A percentile compares a stretch with the other conserved stretches of the same genome.
Conservation (phyloP, 2,797 vertebrate species). For the Scleropages formosus region DNA sequence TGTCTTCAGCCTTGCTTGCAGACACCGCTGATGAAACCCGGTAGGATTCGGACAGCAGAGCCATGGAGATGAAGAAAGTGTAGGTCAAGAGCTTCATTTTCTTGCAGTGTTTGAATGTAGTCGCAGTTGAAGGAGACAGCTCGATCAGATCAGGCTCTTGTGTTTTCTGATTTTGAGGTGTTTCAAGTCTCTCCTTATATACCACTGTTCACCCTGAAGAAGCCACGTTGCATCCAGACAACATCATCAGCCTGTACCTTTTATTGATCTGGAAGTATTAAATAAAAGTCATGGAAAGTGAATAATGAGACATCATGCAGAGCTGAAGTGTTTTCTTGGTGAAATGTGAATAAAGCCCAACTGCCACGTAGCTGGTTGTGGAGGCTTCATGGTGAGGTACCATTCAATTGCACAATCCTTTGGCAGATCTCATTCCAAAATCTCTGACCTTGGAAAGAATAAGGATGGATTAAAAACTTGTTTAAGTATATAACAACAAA, state of each 20-base stretch:
- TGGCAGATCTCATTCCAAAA: conserved; percentile 50
- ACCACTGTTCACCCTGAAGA: conserved; percentile 2
- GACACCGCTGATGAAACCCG: conserved; percentile 45
- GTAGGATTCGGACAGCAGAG: conserved; percentile 57
- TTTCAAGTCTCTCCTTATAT: conserved; percentile 54
- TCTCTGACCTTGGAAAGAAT: conserved; percentile 62
- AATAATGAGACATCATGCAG: conserved; percentile 47
- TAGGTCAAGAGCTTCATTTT: conserved; percentile 63
- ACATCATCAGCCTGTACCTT: conserved; percentile 32
- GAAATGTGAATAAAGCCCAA: conserved; percentile 59
- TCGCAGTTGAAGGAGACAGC: not conserved
- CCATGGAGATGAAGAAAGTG: conserved; percentile 51
- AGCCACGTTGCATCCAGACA: conserved; percentile 46
- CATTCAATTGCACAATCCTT: conserved; percentile 42
- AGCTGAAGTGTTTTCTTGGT: conserved; percentile 58
- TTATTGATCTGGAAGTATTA: conserved; percentile 48
- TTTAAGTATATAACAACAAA: conserved; percentile 20
- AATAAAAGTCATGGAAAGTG: conserved; percentile 40
- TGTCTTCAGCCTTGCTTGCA: conserved; percentile 52
- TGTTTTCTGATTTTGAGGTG: conserved; percentile 38
- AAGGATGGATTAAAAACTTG: conserved; percentile 38
- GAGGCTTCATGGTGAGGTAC: conserved; percentile 50
- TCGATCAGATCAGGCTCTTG: conserved; percentile 29
- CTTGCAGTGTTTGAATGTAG: conserved; percentile 16
- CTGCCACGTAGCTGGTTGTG: conserved; percentile 26